Evolutionary conservation across 2,888 invertebrate species (phyloP).

Genomic region (Stegophylla sp.): DNA sequence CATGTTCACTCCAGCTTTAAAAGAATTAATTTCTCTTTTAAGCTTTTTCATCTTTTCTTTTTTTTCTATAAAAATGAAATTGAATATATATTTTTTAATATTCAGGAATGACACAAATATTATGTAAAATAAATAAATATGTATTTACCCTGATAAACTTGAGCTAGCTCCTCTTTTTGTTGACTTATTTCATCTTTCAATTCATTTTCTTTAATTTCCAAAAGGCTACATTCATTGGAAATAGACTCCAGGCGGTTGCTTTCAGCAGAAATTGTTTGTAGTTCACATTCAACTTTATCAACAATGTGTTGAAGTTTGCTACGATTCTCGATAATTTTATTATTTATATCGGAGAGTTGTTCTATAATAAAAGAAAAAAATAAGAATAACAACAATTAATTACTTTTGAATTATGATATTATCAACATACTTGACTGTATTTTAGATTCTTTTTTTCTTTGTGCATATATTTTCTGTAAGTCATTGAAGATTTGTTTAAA

Average conservation of each 20-base stretch:
- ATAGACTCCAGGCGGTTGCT: neutral
- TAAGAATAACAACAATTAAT: neutral
- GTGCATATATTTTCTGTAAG: neutral
- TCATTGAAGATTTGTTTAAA: neutral
- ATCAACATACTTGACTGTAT: neutral
- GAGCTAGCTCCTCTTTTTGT: neutral
- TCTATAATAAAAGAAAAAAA: neutral
- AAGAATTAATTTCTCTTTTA: constrained; percentile 36
- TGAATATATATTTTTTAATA: neutral
- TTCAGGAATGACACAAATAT: neutral
- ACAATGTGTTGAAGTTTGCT: neutral
- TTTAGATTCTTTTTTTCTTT: neutral
- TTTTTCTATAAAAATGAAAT: constrained; percentile 26
- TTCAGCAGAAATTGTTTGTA: neutral
- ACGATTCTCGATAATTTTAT: neutral
- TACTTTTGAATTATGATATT: neutral
- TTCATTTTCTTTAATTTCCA: neutral
- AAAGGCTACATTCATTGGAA: neutral
- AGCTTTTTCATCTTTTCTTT: constrained; percentile 4
- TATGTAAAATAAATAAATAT: neutral
- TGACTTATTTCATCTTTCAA: neutral
- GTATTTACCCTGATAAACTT: constrained; percentile 6
- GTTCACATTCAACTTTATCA: neutral
- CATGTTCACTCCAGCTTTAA: constrained; percentile 12
- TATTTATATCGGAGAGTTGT: constrained; percentile 2